Evolutionary conservation across 2,113 vertebrate genomes (phyloP).

Genomic region (Halcyon malimbica): DNA sequence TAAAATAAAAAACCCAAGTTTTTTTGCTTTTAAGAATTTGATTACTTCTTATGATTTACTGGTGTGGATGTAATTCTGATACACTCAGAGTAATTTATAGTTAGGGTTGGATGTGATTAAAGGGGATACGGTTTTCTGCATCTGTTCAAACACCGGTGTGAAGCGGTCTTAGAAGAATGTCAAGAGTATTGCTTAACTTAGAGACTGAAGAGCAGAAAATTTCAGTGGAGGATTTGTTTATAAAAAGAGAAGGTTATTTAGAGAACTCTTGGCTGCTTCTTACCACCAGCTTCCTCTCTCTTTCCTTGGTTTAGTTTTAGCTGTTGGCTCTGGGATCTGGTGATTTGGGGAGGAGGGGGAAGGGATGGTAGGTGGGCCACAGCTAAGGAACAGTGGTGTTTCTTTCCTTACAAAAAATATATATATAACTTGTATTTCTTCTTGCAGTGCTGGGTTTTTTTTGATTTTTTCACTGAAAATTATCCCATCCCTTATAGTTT

Average conservation of each 20-base stretch:
- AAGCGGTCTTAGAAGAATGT: not conserved
- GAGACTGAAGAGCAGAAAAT: not conserved
- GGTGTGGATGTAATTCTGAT: not conserved
- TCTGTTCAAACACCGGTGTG: not conserved
- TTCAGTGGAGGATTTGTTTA: not conserved
- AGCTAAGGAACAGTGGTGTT: not conserved
- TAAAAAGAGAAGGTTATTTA: not conserved
- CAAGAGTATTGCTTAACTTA: not conserved
- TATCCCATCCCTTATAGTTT: not conserved
- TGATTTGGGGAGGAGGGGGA: not conserved
- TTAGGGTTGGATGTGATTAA: not conserved
- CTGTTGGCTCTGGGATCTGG: not conserved
- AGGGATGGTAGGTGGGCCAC: not conserved
- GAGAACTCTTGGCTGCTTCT: not conserved
- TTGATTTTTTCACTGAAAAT: not conserved
- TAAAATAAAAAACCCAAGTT: not conserved
- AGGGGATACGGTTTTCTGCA: not conserved
- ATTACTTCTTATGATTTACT: not conserved
- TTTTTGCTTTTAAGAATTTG: not conserved
- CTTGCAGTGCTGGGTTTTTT: rapidly evolving
- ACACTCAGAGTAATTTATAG: not conserved
- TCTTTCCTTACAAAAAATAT: not conserved
- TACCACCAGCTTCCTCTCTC: not conserved
- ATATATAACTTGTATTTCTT: not conserved
- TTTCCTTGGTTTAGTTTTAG: not conserved